Evolutionary conservation across 1,140 invertebrate species (phyloP), one percentile per base, ranked within the genome.

Genomic region (Leptoteleia sp.): DNA sequence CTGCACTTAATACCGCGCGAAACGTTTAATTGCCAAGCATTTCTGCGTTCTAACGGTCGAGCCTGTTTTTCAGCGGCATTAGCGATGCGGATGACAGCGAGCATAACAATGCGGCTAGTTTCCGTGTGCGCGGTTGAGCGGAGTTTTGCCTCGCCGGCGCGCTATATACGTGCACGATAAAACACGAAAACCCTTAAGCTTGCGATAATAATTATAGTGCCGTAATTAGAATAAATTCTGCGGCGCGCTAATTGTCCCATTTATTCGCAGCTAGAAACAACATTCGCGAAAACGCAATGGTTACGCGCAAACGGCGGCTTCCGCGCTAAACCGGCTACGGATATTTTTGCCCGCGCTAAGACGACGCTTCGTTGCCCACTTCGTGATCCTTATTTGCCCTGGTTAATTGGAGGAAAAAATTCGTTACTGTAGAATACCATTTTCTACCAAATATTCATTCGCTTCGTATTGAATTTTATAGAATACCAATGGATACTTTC

Each of bases 191-290:
- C 70, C 70, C 78, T 82, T 82, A 82, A 84, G 80, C 80, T n/a
- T 67, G 75, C 77, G 81, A 82, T 84, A 80, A 84, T 84, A 84
- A 85, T 85, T 84, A 82, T 77, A 76, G 43, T 45, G 25, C 42
- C 55, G 72, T 83, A 84, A 84, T 86, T 85, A 83, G 78, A 83
- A 84, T 85, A 86, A 85, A 83, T 85, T 79, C 65, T 52, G 72
- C 70, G 68, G 71, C 61, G 40, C 35, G 76, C 81, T 86, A 84
- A 85, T 83, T 86, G 80, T 80, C 61, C 79, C 81, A 84, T 82
- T 84, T 84, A 83, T 84, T 82, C 27, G 52, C 45, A 33, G 77
- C 40, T 57, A 42, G 40, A 64, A 68, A 37, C 64, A 71, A 79
- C 72, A 64, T 68, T 78, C 71, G 33, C 55, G 45, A 59, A 42